Evolutionary conservation across 1,140 invertebrate species (phyloP), one percentile per base, ranked within the genome.

Genomic region (Papilio xuthus): DNA sequence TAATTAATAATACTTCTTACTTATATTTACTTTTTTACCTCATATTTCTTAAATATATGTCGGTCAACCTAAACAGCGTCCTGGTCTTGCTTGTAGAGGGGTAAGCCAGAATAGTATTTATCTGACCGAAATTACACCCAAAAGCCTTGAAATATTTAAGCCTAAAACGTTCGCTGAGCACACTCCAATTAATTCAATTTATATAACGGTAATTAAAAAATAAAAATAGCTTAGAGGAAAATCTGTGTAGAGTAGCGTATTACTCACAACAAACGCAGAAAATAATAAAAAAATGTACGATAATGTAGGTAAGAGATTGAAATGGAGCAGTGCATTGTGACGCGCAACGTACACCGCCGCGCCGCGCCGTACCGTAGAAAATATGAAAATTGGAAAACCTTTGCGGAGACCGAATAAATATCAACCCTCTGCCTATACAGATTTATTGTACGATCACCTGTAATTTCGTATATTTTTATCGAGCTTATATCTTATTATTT

Each of bases 331-430:
- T 67, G 60, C 60, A 67, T 67, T 28, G 56, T 28, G 60, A 32
- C 20, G 13, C 26, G 23, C 23, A 28, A 18, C 26, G 60, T 67
- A 67, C 60, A 67, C 26, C 26, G 56, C 56, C 80, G 83, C 77
- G 77, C 72, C 80, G 77, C 82, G 86, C 80, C 80, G 84, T 23
- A 10, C 10, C 80, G 85, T 82, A 86, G 86, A 85, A 91, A 91
- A 92, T 92, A 92, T 90, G 90, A 91, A 92, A 91, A 92, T 92
- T 92, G 90, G 90, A 90, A 89, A 90, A 81, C 84, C 83, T 80
- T 75, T 73, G 80, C 73, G 86, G 84, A 84, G 86, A 84, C 85
- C 80, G 85, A 89, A 92, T 92, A 91, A 90, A 91, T 91, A 88
- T 84, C 80, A 80, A 72, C 81, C 83, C 85, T 85, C 90, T 91